Percentiles rank a stretch among this genome's conserved stretches.
Conservation (phyloP, 2,113 vertebrate species). For the Emydura subglobosa region DNA sequence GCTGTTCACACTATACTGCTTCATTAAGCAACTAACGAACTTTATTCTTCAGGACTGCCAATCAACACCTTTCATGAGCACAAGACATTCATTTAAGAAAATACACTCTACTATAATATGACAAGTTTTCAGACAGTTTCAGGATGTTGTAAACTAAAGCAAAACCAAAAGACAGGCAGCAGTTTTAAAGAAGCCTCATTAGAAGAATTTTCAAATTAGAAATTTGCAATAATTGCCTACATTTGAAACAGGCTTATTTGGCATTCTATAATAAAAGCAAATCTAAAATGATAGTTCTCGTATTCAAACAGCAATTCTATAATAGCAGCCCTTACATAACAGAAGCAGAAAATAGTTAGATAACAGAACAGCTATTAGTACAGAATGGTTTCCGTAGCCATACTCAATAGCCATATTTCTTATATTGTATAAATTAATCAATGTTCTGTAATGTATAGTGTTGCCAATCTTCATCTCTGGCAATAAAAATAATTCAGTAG, state of each 20-base stretch:
- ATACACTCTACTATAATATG: background rate
- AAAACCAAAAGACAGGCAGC: background rate
- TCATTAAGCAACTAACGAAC: background rate
- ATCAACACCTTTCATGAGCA: background rate
- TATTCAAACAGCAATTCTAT: constrained; percentile 49
- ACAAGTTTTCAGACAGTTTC: background rate
- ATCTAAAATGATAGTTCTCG: constrained; percentile 58
- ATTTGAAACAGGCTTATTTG: constrained; percentile 34
- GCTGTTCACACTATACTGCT: background rate
- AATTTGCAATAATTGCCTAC: constrained; percentile 44
- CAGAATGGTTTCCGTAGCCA: constrained; percentile 49
- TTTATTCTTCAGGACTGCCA: background rate
- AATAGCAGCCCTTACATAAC: constrained; percentile 58
- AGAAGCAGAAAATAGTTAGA: constrained; percentile 60
- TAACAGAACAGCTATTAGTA: constrained; percentile 63
- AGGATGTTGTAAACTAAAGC: constrained; percentile 10
- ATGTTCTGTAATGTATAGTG: constrained; percentile 45
- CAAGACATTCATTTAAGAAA: constrained; percentile 30
- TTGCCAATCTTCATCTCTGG: constrained; percentile 36
- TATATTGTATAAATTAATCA: constrained; percentile 56
- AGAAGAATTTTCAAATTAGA: background rate
- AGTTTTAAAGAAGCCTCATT: constrained; percentile 9
- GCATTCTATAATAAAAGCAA: constrained; percentile 49
- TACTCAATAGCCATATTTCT: background rate
- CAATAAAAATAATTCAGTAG: constrained; percentile 38